A percentile compares a stretch with the other conserved stretches of the same genome.
These are phyloP conservation scores for Melanchra persicariae DNA, from an alignment of 2,888 invertebrate species.

Conservation along the genomic window DNA sequence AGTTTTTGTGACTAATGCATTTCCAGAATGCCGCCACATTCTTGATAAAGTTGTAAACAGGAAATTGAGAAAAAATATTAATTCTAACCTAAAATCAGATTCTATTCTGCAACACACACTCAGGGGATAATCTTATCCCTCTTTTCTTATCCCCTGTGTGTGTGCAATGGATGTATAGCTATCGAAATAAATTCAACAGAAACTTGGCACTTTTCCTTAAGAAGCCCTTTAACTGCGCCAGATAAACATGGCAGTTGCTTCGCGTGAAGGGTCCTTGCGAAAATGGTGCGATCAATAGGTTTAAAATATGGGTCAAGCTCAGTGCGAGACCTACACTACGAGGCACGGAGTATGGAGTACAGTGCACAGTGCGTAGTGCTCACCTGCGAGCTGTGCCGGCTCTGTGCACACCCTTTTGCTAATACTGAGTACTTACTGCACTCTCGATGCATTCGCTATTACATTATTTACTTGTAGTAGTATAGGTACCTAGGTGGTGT, in stretches of 20 bases:
- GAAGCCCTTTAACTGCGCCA: conserved; percentile 49
- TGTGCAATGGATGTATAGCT: not conserved
- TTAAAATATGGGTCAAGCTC: conserved; percentile 84
- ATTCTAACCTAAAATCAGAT: not conserved
- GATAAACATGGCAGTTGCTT: conserved; percentile 62
- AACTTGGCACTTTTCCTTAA: conserved; percentile 37
- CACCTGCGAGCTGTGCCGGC: conserved; percentile 35
- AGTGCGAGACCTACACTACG: conserved; percentile 66
- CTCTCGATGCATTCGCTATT: conserved; percentile 22
- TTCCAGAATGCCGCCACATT: not conserved
- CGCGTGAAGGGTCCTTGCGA: conserved; percentile 60
- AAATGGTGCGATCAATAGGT: conserved; percentile 76
- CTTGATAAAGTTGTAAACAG: not conserved
- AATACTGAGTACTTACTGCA: conserved; percentile 15
- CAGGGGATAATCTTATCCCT: too few relatives aligned
- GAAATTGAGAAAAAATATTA: conserved; percentile 2
- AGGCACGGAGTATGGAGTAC: conserved; percentile 4
- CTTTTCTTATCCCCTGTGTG: too few relatives aligned
- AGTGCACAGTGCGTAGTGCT: conserved; percentile 41
- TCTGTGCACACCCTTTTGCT: conserved; percentile 29
- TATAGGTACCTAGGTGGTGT: not conserved
- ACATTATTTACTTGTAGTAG: conserved; percentile 11
- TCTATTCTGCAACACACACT: not conserved
- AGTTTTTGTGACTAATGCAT: not conserved
- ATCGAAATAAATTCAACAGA: conserved; percentile 33